Conservation (phyloP, 1,140 invertebrate species). For the Drosophila novamexicana region DNA sequence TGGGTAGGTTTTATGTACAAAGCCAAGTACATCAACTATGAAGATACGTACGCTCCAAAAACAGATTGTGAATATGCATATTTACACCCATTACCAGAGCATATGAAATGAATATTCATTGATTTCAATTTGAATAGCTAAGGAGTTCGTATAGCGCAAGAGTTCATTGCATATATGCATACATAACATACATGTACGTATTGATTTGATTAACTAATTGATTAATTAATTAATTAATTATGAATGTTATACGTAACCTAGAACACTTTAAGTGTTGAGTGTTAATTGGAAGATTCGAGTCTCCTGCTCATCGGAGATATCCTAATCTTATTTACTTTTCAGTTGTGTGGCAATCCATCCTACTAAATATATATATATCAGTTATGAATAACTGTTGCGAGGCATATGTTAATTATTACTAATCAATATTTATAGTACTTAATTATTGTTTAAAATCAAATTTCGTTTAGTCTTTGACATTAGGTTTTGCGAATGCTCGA, state of each 20-base stretch:
- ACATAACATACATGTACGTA: neutral
- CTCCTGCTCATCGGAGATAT: neutral
- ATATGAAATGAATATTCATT: too few species aligned
- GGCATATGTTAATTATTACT: constrained; percentile 23
- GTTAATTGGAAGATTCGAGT: constrained; percentile 24
- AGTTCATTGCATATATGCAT: neutral
- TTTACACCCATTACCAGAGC: too few species aligned
- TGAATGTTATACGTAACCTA: neutral
- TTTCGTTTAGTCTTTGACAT: constrained; percentile 50
- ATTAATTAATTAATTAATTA: neutral
- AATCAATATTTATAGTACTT: constrained; percentile 12
- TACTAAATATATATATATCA: neutral
- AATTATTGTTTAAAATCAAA: constrained; percentile 41
- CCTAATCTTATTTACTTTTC: constrained; percentile 1
- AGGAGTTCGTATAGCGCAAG: too few species aligned
- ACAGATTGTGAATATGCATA: too few species aligned
- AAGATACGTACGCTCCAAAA: too few species aligned
- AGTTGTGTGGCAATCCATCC: neutral
- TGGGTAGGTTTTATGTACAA: too few species aligned
- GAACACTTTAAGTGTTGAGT: constrained; percentile 32
- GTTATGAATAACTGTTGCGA: constrained; percentile 32
- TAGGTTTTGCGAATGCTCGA: constrained; percentile 10
- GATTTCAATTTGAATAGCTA: too few species aligned
- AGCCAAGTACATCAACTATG: too few species aligned
- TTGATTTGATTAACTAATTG: neutral